Base-by-base conservation (phyloP, 2,797 vertebrate species). In the Dicrostonyx torquatus region DNA sequence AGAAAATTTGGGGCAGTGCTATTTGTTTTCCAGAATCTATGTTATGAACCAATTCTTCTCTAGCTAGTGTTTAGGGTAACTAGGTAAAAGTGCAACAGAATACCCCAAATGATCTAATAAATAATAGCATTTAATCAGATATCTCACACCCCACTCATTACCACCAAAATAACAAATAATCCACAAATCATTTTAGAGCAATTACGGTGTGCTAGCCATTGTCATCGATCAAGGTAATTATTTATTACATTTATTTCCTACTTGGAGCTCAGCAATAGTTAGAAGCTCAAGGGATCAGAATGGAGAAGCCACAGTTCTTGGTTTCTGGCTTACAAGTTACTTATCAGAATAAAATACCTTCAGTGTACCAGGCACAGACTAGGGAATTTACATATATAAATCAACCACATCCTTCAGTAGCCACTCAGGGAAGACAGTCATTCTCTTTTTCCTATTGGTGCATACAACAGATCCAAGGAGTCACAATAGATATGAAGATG, bases 221-320 rank as follows among this genome's bases (percentile, higher is more conserved):
- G 77, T 64, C 89, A 91, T 86, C 8, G 3, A 94, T 92, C 53
- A 68, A 87, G 87, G 34, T 93, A 90, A 94, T 95, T 95, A 96
- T 83, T 88, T 94, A 62, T 88, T 91, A 94, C 3, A 45, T 62
- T 53, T 90, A 90, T 77, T 87, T 92, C 68, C 60, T 78, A 29
- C 55, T 93, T 7, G 31, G 40, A 50, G 70, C 43, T 34, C 72
- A 90, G 55, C 70, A 95, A 26, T 31, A 87, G 73, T 53, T 88
- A 90, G 84, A 91, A 91, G 29, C 66, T 93, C 85, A 92, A 91
- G 72, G 72, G 53, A 43, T 89, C 75, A 93, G 60, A 94, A 82
- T 93, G 40, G 18, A 55, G 50, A 86, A 64, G 72, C 13, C 45
- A 87, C 22, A 72, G 31, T 13, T 22, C 75, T 94, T 83, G 24